phyloP scores from a whole-genome alignment of 2,888 invertebrate species.

The Eupithecia dodoneata region DNA sequence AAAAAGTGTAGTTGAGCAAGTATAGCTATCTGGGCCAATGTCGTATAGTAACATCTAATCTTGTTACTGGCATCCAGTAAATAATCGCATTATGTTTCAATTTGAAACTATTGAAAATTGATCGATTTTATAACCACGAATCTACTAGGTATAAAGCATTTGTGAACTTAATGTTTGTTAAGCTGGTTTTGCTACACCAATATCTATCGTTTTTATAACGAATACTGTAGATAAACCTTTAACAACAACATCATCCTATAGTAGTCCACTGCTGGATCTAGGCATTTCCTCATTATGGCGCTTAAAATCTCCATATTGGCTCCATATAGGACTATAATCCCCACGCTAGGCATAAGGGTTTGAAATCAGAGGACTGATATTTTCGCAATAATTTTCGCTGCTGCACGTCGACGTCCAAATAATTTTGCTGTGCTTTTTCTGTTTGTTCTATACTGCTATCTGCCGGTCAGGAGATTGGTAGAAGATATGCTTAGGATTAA shows the following conservation, averaged over 20 bases:
- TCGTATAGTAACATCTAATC: slow-evolving; percentile 30
- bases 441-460: no score
- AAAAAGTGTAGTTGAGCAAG: not conserved
- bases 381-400: not conserved
- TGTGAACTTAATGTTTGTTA: not conserved
- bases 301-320: not conserved
- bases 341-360: not conserved
- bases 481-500: no score
- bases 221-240: no score
- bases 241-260: not conserved
- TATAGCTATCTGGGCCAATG: slow-evolving; percentile 27
- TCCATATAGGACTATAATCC: not conserved
- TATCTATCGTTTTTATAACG: not conserved
- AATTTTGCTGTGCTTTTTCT: no score
- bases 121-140: slow-evolving; percentile 9
- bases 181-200: not conserved
- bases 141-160: not conserved
- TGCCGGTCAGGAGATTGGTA: no score
- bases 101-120: slow-evolving; percentile 13
- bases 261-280: not conserved
- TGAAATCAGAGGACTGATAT: not conserved
- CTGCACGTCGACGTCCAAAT: no score
- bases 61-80: slow-evolving; percentile 28
- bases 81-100: slow-evolving; percentile 30
- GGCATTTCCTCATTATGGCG: not conserved